Evolutionary conservation across 2,888 invertebrate species (phyloP).

Genomic region (Xanthorhoe designata): DNA sequence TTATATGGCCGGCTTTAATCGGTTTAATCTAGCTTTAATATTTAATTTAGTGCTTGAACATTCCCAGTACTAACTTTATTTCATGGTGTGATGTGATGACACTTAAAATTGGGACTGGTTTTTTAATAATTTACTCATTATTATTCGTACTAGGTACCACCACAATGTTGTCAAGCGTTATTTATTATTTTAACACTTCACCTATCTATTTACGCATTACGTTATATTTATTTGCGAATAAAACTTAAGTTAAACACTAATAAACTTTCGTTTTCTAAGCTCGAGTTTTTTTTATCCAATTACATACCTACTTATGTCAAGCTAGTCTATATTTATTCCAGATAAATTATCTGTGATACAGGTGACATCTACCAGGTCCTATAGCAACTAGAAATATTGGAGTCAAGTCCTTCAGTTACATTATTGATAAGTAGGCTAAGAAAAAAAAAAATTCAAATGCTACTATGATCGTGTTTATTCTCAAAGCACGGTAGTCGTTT

Average conservation of each 20-base stretch:
- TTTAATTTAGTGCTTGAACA: not conserved
- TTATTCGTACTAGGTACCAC: not conserved
- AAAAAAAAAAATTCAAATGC: no score
- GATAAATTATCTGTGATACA: no score
- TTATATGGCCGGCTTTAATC: not conserved
- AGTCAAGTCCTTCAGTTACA: no score
- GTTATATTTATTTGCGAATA: constrained; percentile 6
- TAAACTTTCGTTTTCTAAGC: constrained; percentile 2
- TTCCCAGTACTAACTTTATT: not conserved
- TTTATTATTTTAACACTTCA: constrained; percentile 4
- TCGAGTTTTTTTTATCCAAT: not conserved
- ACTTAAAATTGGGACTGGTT: not conserved
- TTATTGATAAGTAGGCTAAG: no score
- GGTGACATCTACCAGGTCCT: no score
- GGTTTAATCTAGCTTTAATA: not conserved
- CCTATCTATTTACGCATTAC: not conserved
- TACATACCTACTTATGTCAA: no score
- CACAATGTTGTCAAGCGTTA: constrained; percentile 10
- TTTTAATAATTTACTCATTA: not conserved
- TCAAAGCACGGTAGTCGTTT: no score
- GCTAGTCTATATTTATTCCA: no score
- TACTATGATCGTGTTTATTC: no score
- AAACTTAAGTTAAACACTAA: not conserved
- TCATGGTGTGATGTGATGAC: not conserved
- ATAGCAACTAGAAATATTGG: no score